Percentiles rank a stretch among this genome's conserved stretches.
These are phyloP conservation scores for Drosophila pruinosa DNA, from an alignment of 1,140 invertebrate species.

Conservation along the genomic window DNA sequence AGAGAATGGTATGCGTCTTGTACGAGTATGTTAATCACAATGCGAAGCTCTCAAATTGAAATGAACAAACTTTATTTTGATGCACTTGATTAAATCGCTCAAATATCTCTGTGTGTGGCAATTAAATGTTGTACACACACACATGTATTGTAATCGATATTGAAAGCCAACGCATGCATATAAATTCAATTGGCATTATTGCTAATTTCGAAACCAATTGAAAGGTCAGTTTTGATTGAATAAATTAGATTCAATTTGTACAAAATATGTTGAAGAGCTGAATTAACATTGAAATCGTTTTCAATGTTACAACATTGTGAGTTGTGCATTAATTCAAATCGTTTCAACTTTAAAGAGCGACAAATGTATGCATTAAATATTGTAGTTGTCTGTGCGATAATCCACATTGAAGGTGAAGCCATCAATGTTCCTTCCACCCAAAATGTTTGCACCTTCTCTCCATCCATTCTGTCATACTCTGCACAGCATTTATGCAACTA, in stretches of 20 bases:
- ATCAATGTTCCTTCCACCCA: conserved; percentile 1
- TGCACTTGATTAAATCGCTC: not conserved
- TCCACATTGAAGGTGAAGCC: conserved; percentile 10
- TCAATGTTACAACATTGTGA: too few relatives aligned
- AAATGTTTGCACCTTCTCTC: not conserved
- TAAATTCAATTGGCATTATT: not conserved
- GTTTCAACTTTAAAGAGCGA: not conserved
- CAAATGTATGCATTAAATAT: not conserved
- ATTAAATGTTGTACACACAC: not conserved
- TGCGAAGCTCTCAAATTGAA: not conserved
- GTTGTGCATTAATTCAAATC: not conserved
- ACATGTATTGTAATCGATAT: not conserved
- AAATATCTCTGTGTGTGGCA: not conserved
- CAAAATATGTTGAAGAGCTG: not conserved
- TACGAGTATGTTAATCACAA: conserved; percentile 14
- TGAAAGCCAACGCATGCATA: too few relatives aligned
- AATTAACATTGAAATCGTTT: not conserved
- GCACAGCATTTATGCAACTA: conserved; percentile 41
- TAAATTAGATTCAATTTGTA: not conserved
- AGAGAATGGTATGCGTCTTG: conserved; percentile 11
- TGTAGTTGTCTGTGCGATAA: conserved; percentile 9
- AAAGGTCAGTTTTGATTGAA: not conserved
- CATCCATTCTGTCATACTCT: conserved; percentile 13
- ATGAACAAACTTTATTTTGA: not conserved
- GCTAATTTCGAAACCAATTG: not conserved